phyloP scores from a whole-genome alignment of 2,888 invertebrate genomes.

The Mesodorylaimus sp. region DNA sequence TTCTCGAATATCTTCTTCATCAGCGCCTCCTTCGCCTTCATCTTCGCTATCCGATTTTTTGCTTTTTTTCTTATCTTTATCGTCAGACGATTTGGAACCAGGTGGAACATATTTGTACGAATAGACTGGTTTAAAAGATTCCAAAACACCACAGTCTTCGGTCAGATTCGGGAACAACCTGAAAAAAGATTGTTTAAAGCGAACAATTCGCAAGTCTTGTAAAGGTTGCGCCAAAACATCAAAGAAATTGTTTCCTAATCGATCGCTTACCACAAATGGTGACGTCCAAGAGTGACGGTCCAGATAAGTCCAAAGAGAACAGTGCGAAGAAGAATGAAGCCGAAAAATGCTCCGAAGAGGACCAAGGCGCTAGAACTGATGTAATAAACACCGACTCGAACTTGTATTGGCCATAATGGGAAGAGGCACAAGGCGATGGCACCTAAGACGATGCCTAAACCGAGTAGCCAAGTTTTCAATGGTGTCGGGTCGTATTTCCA shows the following conservation, averaged over 20 bases:
- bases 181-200: no score
- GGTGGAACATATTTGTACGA: slow-evolving; percentile 19
- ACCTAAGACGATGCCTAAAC: slow-evolving; percentile 52
- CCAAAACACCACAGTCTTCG: slow-evolving; percentile 95
- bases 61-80: slow-evolving; percentile 9
- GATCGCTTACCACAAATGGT: slow-evolving; percentile 96
- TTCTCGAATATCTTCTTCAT: slow-evolving; percentile 8
- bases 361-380: slow-evolving; percentile 71
- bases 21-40: slow-evolving; percentile 2
- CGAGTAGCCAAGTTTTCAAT: slow-evolving; percentile 36
- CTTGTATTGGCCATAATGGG: slow-evolving; percentile 71
- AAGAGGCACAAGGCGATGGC: slow-evolving; percentile 89
- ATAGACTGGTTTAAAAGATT: slow-evolving; percentile 92
- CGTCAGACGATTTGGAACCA: neutral
- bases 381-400: slow-evolving; percentile 80
- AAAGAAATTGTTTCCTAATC: no score
- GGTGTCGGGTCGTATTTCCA: slow-evolving; percentile 40
- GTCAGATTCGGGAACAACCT: slow-evolving; percentile 95
- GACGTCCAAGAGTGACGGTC: slow-evolving; percentile 62
- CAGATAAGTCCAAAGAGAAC: slow-evolving; percentile 80
- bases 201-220: no score
- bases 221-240: no score
- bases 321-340: slow-evolving; percentile 70
- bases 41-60: slow-evolving; percentile 11
- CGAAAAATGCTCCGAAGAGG: slow-evolving; percentile 84